phyloP scores from a whole-genome alignment of 30 jellyfish, hydroid and myxozoan species.

The Aurelia coerulea region DNA sequence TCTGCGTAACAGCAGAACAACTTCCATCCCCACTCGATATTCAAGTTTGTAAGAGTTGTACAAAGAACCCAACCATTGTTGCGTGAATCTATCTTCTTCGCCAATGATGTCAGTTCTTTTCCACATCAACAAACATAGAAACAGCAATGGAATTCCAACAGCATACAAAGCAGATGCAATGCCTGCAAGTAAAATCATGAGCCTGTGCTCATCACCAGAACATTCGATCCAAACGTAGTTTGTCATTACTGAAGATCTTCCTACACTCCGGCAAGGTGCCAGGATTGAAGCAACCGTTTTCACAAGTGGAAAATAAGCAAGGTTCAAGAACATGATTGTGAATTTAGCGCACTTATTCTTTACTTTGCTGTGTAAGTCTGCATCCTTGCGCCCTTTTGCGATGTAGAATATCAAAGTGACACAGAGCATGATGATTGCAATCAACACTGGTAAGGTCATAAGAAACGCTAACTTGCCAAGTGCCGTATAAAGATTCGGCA shows the following conservation, averaged over 20 bases:
- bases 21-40: conserved; percentile 55
- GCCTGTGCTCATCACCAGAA: conserved; percentile 4
- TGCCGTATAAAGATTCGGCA: conserved; percentile 40
- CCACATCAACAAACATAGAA: conserved; percentile 34
- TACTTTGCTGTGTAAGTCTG: not conserved
- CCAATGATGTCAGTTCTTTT: conserved; percentile 11
- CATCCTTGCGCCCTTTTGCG: conserved; percentile 24
- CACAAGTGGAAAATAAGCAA: conserved; percentile 67
- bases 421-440: conserved; percentile 2
- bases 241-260: conserved; percentile 26
- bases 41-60: conserved; percentile 40
- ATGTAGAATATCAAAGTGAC: not conserved
- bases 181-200: not conserved
- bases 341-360: conserved; percentile 31
- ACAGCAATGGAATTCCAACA: conserved; percentile 55
- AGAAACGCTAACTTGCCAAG: conserved; percentile 21
- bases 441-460: conserved; percentile 43
- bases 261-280: conserved; percentile 40
- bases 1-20: conserved; percentile 55
- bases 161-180: conserved; percentile 36
- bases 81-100: conserved; percentile 22
- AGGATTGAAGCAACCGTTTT: conserved; percentile 32
- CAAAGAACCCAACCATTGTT: conserved; percentile 68
- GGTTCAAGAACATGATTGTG: conserved; percentile 41
- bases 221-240: conserved; percentile 56